A percentile compares a stretch with the other conserved stretches of the same genome.
Conservation (phyloP, 1,140 invertebrate species). For the Sogatella furcifera region DNA sequence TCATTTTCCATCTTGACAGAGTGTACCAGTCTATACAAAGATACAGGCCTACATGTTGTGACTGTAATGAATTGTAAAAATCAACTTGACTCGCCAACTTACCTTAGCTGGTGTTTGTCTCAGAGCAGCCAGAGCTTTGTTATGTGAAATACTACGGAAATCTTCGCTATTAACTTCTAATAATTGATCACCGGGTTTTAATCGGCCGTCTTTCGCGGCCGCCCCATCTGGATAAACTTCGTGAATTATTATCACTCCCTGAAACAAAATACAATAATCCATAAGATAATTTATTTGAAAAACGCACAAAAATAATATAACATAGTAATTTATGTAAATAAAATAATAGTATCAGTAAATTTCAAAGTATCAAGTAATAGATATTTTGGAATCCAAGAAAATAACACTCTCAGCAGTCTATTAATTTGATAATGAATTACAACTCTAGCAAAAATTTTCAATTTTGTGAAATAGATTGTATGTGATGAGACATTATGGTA, state of each 20-base stretch:
- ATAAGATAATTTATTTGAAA: neutral
- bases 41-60: too few relatives aligned
- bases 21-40: too few relatives aligned
- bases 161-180: conserved; percentile 73
- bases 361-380: too few relatives aligned
- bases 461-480: too few relatives aligned
- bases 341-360: too few relatives aligned
- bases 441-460: too few relatives aligned
- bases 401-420: too few relatives aligned
- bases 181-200: conserved; percentile 89
- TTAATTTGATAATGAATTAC: too few relatives aligned
- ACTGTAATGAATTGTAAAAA: neutral
- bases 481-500: too few relatives aligned
- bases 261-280: conserved; percentile 7
- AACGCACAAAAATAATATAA: conserved; percentile 11
- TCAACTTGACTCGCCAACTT: conserved; percentile 7
- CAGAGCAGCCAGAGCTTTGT: conserved; percentile 52
- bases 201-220: conserved; percentile 78
- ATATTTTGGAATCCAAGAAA: too few relatives aligned
- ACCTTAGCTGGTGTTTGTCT: conserved; percentile 60
- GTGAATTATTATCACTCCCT: conserved; percentile 84
- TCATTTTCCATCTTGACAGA: too few relatives aligned
- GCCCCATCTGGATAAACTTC: conserved; percentile 90
- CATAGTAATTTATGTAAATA: too few relatives aligned
- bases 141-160: conserved; percentile 55